Evolutionary conservation across 1,140 invertebrate species (phyloP), one percentile per base, ranked within the genome.

Genomic region (Drosophila setifemur): DNA sequence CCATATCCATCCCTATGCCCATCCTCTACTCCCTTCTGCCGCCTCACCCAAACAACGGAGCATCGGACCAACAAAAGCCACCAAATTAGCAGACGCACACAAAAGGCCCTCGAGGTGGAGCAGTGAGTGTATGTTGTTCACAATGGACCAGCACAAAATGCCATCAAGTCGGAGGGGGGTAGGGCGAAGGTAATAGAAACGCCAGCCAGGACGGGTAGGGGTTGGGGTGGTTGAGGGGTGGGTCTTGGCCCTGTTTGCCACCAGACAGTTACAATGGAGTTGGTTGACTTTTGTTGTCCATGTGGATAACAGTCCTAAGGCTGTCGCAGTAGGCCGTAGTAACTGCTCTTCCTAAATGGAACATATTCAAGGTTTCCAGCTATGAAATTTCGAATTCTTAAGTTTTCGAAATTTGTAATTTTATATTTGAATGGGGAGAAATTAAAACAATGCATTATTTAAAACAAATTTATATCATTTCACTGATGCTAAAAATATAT

Each of bases 51-150:
- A 63, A 14, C 7, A n/a, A n/a, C 9, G 25, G 29, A 45, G 33
- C 68, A 73, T 28, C 21, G 48, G 31, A 31, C 52, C 75, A 86
- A 72, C 81, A 86, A 79, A 81, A 68, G 75, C 81, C 75, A 60
- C 67, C 81, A 85, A 86, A 81, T 86, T 86, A 86, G 79, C 79
- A 74, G 81, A 53, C 42, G 64, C 52, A 81, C 74, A 79, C 50
- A 85, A 55, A 58, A 43, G 68, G 26, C 66, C 18, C 53, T 23
- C 6, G 53, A 72, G 45, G 31, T 45, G 44, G 39, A 37, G 55
- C 42, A 8, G 33, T 5, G 12, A 14, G 33, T 31, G 33, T 37
- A 39, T 35, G 58, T 11, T 14, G 42, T 42, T 31, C 45, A 85
- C 69, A 82, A 82, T 70, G 63, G 55, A 50, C 43, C 57, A 35